Conservation (phyloP, 2,797 vertebrate genomes). For the Pelochelys cantorii region DNA sequence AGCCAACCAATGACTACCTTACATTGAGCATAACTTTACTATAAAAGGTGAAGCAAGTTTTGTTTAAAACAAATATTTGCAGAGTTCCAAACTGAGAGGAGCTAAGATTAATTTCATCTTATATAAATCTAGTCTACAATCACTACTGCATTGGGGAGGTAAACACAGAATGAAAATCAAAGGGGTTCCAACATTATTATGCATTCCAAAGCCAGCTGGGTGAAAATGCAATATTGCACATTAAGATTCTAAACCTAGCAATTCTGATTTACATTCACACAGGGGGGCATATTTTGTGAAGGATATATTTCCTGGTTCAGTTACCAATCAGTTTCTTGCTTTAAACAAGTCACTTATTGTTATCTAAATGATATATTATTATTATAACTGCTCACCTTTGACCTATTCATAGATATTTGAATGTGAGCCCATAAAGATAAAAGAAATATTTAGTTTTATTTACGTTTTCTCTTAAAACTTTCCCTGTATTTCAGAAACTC, state of each 20-base stretch:
- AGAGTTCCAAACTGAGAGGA: constrained; percentile 38
- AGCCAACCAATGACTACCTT: constrained; percentile 32
- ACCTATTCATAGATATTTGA: constrained; percentile 52
- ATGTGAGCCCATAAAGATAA: constrained; percentile 25
- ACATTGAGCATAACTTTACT: constrained; percentile 47
- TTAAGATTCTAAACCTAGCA: constrained; percentile 46
- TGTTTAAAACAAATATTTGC: constrained; percentile 31
- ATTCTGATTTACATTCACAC: constrained; percentile 17
- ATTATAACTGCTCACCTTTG: neutral
- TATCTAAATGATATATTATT: constrained; percentile 35
- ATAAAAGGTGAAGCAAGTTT: constrained; percentile 58
- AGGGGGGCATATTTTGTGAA: constrained; percentile 55
- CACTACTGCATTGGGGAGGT: neutral
- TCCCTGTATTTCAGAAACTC: neutral
- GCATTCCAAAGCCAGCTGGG: constrained; percentile 56
- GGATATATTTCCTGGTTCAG: constrained; percentile 54
- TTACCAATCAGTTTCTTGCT: constrained; percentile 55
- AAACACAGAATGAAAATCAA: constrained; percentile 39
- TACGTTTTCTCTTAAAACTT: constrained; percentile 42
- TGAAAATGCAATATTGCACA: neutral
- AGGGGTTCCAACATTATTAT: neutral
- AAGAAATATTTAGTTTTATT: constrained; percentile 25
- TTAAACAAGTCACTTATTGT: constrained; percentile 70
- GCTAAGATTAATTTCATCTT: constrained; percentile 29
- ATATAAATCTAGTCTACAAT: neutral